Base-by-base conservation (phyloP, 2,113 vertebrate species). In the Blennius ocellaris region DNA sequence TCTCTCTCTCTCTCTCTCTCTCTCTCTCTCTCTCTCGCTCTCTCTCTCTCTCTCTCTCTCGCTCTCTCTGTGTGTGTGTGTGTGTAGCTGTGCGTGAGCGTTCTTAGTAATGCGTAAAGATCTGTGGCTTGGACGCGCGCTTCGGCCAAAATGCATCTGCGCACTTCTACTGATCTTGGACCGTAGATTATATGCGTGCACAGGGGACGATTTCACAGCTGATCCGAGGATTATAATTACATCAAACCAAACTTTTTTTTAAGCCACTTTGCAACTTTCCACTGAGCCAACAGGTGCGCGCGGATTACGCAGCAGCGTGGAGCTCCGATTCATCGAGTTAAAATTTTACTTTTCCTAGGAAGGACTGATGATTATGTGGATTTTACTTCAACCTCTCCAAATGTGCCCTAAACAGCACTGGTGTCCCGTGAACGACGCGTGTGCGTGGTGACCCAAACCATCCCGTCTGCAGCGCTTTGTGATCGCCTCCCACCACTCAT, bases 301-400 rank as follows among this genome's bases (percentile, higher is more conserved):
- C 69, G 78, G 86, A 58, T 71, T 81, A 72, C 78, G 63, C 83
- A 65, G 65, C 45, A 52, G 69, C n/a, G n/a, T 71, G 41, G 51
- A 6, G 57, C 60, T 72, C 36, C 47, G 68, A 84, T 88, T 93
- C 89, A 92, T 83, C 89, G 85, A 87, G 79, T 88, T 68, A 68
- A 76, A 41, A 41, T 87, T 72, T 73, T 59, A 59, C 73, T 65
- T 75, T 72, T 55, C 9, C 1, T 57, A 90, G 75, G 87, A 90
- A 69, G 68, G 76, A 77, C 76, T 89, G 69, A 92, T 93, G 93
- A 90, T 95, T 93, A 97, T 98, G 96, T 93, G 95, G 96, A 94
- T 95, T 95, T 93, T 92, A 94, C 92, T 93, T 92, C 92, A 93
- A 92, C 89, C 76, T 93, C 92, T 90, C 87, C 92, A 91, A 90